A percentile compares a stretch with the other conserved stretches of the same genome.
These are phyloP conservation scores for Ahaetulla prasina DNA, from an alignment of 2,113 vertebrate species.

Conservation along the genomic window DNA sequence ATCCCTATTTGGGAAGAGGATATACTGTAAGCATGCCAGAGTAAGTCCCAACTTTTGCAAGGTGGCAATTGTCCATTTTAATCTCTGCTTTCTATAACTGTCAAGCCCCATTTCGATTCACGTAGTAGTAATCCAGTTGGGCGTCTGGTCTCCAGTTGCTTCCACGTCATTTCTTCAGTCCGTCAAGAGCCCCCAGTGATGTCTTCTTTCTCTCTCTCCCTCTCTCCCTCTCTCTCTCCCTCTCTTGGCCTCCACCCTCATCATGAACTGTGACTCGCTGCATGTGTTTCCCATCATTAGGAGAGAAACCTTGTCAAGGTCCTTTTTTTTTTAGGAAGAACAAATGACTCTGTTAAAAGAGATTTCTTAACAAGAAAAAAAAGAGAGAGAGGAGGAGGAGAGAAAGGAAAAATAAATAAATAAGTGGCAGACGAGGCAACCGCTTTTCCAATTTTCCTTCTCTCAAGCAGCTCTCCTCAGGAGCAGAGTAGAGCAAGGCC, in stretches of 20 bases:
- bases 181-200: not conserved
- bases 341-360: constrained; percentile 28
- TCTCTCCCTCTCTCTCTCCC: not conserved
- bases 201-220: not conserved
- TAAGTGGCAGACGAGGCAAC: constrained; percentile 60
- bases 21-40: not conserved
- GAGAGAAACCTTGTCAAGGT: constrained; percentile 54
- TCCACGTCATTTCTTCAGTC: not conserved
- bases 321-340: constrained; percentile 29
- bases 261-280: constrained; percentile 22
- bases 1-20: not conserved
- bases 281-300: constrained; percentile 40
- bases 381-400: constrained; percentile 15
- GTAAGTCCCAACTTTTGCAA: not conserved
- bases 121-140: not conserved
- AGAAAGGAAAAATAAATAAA: constrained; percentile 67
- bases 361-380: not conserved
- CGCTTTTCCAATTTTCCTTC: constrained; percentile 48
- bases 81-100: not conserved
- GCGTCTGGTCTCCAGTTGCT: not conserved
- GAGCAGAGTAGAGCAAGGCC: constrained; percentile 47
- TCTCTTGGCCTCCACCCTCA: not conserved
- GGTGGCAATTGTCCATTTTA: not conserved
- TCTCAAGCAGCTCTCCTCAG: constrained; percentile 54
- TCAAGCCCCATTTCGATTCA: not conserved